Evolutionary conservation across 2,888 invertebrate species (phyloP), one percentile per base, ranked within the genome.

Genomic region (Dryococelus australis): DNA sequence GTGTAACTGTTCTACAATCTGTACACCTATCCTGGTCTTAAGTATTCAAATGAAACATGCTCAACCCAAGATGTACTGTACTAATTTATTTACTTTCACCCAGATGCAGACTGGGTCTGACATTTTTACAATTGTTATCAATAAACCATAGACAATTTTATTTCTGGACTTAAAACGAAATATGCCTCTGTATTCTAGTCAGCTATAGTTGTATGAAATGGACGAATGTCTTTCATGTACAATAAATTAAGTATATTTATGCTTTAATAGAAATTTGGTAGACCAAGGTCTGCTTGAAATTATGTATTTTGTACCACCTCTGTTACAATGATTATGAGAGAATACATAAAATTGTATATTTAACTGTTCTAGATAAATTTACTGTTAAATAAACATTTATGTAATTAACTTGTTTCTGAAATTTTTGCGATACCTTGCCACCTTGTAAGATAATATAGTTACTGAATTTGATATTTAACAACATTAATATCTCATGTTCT

Each of bases 301-400:
- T 65, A n/a, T 65, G 65, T 65, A 65, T 65, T 65, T 65, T 65
- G 65, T 65, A 65, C 65, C 65, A 65, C 65, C 65, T 24, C 65
- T 65, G 65, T 65, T 65, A 65, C 20, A 8, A n/a, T 10, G 8
- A 65, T 65, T 65, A 65, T 65, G n/a, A 24, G 24, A 65, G 16
- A 65, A 24, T 65, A n/a, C 65, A 5, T 65, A 65, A 65, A 65
- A 65, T 65, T 65, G 65, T 65, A 65, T 65, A 65, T 65, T 65
- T 20, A 65, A 10, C 16, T 65, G 65, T 65, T 65, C 65, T 65
- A n/a, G 12, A 65, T 65, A 65, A 65, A 65, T 65, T 65, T 65
- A 65, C 65, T 65, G 65, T 65, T 65, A 65, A 65, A 65, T 65
- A 65, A 65, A 65, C 65, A 10, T n/a, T 65, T 65, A 65, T n/a